These are phyloP conservation scores for Biston betularia DNA, from an alignment of 2,888 invertebrate species.

Conservation along the genomic window DNA sequence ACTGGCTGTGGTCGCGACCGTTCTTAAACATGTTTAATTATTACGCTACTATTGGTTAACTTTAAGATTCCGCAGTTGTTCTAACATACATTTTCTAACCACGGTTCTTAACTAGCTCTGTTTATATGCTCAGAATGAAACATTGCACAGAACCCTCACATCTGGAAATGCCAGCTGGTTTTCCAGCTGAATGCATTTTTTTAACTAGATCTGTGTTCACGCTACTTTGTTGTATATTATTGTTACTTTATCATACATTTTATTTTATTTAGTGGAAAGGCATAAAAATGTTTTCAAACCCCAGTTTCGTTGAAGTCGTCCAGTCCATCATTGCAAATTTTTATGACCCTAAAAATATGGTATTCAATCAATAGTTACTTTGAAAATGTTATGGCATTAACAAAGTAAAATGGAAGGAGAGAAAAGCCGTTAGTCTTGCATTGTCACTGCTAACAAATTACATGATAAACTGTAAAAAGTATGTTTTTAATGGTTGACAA, in stretches of 20 bases:
- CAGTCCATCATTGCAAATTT: conserved; percentile 6
- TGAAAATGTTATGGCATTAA: conserved; percentile 17
- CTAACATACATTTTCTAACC: conserved; percentile 20
- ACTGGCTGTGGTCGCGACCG: background rate
- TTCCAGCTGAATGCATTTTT: background rate
- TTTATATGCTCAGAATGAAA: conserved; percentile 16
- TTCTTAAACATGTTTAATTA: conserved; percentile 9
- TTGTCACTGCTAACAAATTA: no score
- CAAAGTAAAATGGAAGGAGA: conserved; percentile 2
- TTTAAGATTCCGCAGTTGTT: conserved; percentile 26
- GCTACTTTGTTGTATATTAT: conserved; percentile 6
- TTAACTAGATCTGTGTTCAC: background rate
- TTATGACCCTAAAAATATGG: conserved; percentile 11
- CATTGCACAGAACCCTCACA: conserved; percentile 5
- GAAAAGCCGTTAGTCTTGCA: no score
- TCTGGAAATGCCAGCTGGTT: conserved; percentile 9
- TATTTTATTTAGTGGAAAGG: conserved; percentile 3
- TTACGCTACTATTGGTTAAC: conserved; percentile 26
- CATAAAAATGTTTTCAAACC: conserved; percentile 7
- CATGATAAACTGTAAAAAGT: no score
- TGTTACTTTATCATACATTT: background rate
- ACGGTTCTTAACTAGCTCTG: conserved; percentile 2
- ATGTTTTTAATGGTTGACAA: no score
- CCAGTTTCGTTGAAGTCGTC: conserved; percentile 1
- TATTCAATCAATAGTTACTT: conserved; percentile 24